Base-by-base conservation (phyloP, 2,113 vertebrate genomes). In the Plestiodon gilberti region DNA sequence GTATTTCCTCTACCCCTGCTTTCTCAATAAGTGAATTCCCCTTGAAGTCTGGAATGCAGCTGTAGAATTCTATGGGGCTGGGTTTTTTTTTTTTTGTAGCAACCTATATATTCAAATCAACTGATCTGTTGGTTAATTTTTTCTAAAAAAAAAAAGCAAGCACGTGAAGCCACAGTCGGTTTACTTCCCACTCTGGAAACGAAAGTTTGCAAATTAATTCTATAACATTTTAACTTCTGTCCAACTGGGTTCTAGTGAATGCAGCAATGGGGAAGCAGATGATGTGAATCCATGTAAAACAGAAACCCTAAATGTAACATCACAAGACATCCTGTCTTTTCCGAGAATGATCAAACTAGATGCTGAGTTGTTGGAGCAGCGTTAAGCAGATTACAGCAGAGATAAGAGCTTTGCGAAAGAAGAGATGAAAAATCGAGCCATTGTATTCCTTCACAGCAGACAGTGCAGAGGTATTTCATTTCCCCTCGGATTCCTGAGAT, bases 381-480 rank as follows among this genome's bases (percentile, higher is more conserved):
- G 15, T 52, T n/a, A 70, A 82, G 48, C 40, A 33, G 88, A 91
- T 92, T 88, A 82, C 81, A 83, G 7, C 84, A 70, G 57, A 8
- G 93, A 89, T 92, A 89, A 94, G 87, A 89, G 84, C 77, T 84
- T 86, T 87, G 81, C 52, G 87, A 84, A 92, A 91, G 80, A 85
- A 92, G 85, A 89, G 87, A 90, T 2, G 73, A 62, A 84, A 64
- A 76, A 88, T 82, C 87, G 76, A 77, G 81, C 84, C 18, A 73
- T 94, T 94, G 85, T 93, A 61, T 90, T 89, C 86, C 90, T 90
- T 85, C 61, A 30, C 91, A 90, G 91, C 85, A 89, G 61, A 81
- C 33, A 71, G 57, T 83, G 81, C 86, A 87, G 89, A 89, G 89
- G 88, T 81, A 88, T 90, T 93, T 89, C 84, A 78, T 94, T 90